Conservation (phyloP, 2,113 vertebrate species). For the Colaptes auratus region DNA sequence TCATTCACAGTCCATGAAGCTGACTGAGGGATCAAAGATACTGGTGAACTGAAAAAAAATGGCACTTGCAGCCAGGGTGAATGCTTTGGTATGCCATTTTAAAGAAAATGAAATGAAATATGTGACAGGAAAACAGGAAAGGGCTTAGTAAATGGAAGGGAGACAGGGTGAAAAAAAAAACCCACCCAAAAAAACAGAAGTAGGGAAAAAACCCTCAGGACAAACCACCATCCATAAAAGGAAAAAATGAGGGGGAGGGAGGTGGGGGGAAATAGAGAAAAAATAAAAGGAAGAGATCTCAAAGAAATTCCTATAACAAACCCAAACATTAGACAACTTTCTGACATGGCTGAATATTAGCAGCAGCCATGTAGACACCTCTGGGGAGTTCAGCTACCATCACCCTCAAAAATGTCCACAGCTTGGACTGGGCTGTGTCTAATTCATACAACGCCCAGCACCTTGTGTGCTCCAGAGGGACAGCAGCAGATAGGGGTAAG, state of each 20-base stretch:
- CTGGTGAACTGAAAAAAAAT: neutral
- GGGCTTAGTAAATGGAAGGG: neutral
- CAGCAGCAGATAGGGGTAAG: fast-evolving
- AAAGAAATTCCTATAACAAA: neutral
- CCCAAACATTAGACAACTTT: neutral
- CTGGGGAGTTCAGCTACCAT: fast-evolving
- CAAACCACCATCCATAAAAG: neutral
- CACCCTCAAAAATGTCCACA: neutral
- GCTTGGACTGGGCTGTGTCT: fast-evolving
- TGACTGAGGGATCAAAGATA: neutral
- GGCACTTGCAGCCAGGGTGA: neutral
- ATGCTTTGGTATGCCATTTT: neutral
- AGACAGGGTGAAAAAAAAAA: neutral
- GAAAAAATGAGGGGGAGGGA: fast-evolving
- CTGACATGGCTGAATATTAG: neutral
- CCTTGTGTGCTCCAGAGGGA: fast-evolving
- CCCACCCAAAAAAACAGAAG: neutral
- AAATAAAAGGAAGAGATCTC: neutral
- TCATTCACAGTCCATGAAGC: neutral
- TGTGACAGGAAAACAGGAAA: neutral
- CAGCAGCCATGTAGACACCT: neutral
- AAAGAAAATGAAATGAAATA: neutral
- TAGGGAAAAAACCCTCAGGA: neutral
- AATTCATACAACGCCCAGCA: too few species aligned
- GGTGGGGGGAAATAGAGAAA: neutral